phyloP scores from a whole-genome alignment of 1,140 invertebrate genomes.

The Pseudomyrmex dendroicus region DNA sequence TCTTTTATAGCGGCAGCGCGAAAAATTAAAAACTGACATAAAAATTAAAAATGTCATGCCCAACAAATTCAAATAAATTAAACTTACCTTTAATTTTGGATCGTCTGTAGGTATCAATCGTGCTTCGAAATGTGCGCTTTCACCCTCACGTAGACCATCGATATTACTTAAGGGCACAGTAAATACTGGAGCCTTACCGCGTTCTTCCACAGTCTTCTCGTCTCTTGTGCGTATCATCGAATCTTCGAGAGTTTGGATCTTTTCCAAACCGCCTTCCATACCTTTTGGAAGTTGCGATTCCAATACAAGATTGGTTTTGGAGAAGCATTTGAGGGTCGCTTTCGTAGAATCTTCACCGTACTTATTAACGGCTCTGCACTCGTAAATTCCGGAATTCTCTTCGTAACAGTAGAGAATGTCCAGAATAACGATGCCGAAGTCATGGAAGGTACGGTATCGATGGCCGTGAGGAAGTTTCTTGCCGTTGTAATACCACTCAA shows the following conservation, averaged over 20 bases:
- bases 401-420: slow-evolving; percentile 98
- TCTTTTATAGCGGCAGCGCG: too few species aligned
- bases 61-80: slow-evolving; percentile 9
- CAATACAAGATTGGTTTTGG: slow-evolving; percentile 96
- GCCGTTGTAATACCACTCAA: slow-evolving; percentile 98
- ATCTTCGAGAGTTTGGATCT: slow-evolving; percentile 96
- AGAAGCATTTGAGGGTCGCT: slow-evolving; percentile 93
- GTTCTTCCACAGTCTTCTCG: slow-evolving; percentile 89
- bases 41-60: neutral
- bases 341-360: slow-evolving; percentile 95
- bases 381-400: slow-evolving; percentile 97
- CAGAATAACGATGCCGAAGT: slow-evolving; percentile 98
- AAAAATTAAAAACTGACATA: slow-evolving; percentile 2
- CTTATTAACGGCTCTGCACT: slow-evolving; percentile 96
- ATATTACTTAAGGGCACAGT: slow-evolving; percentile 95
- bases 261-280: slow-evolving; percentile 96
- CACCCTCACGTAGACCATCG: slow-evolving; percentile 93
- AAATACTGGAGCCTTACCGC: slow-evolving; percentile 94
- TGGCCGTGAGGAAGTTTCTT: slow-evolving; percentile 96
- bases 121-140: slow-evolving; percentile 98
- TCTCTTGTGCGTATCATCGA: slow-evolving; percentile 90
- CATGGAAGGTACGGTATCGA: slow-evolving; percentile 97
- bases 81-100: slow-evolving; percentile 93
- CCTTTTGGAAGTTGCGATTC: slow-evolving; percentile 97
- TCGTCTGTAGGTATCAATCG: slow-evolving; percentile 96